Conservation (phyloP, 2,797 vertebrate species). For the Anguilla marmorata region DNA sequence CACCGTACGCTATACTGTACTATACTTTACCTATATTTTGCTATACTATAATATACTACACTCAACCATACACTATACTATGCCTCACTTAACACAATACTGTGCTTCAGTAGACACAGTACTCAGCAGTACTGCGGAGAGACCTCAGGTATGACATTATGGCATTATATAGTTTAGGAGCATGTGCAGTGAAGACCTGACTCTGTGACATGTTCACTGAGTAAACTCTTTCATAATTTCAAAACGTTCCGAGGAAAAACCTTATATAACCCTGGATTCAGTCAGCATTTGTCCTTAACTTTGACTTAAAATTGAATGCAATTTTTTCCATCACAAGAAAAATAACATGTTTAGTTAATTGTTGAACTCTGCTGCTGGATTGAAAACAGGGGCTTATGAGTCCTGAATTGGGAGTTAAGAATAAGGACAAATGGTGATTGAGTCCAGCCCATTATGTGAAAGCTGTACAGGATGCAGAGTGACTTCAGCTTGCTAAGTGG, state of each 20-base stretch:
- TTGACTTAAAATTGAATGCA: neutral
- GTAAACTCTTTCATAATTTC: neutral
- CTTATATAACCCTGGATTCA: neutral
- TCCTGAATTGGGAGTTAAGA: neutral
- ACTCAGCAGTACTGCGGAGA: neutral
- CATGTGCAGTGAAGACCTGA: neutral
- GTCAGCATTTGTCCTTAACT: neutral
- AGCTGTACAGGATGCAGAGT: neutral
- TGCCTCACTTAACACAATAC: neutral
- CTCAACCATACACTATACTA: neutral
- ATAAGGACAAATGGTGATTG: neutral
- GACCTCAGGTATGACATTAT: neutral
- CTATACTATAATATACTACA: neutral
- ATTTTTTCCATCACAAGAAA: neutral
- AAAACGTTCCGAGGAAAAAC: neutral
- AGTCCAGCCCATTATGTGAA: neutral
- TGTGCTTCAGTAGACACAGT: neutral
- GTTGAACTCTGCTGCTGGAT: neutral
- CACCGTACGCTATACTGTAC: neutral
- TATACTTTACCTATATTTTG: neutral
- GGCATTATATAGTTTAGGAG: neutral
- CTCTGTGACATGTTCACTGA: neutral
- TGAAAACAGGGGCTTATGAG: neutral
- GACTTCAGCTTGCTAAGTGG: neutral
- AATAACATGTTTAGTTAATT: neutral